Evolutionary conservation across 2,888 invertebrate genomes (phyloP).

Genomic region (Drosophila merina): DNA sequence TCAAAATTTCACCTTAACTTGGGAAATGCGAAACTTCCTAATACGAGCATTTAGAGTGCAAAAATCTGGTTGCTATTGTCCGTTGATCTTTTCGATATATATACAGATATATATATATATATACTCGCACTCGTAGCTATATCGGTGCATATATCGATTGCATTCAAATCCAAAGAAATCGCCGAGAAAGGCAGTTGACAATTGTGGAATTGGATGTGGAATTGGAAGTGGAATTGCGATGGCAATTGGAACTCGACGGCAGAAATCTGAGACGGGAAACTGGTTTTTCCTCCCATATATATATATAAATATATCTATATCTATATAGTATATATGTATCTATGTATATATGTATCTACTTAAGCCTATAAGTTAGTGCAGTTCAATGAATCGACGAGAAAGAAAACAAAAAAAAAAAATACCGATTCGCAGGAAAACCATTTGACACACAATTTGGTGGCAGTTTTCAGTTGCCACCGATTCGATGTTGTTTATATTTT

Average conservation of each 20-base stretch:
- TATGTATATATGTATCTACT: background rate
- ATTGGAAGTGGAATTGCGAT: conserved; percentile 28
- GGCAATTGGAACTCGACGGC: conserved; percentile 38
- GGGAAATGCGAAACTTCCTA: no score
- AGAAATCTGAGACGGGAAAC: conserved; percentile 32
- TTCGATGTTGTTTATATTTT: background rate
- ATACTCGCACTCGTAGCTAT: background rate
- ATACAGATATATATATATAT: background rate
- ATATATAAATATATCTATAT: conserved; percentile 1
- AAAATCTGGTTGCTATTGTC: conserved; percentile 5
- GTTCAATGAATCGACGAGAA: conserved; percentile 40
- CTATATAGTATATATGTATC: no score
- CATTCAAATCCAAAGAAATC: conserved; percentile 49
- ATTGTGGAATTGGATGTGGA: conserved; percentile 28
- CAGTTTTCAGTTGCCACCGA: background rate
- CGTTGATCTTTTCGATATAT: conserved; percentile 6
- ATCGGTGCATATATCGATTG: conserved; percentile 17
- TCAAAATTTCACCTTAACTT: background rate
- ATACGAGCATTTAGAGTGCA: background rate
- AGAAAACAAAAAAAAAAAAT: conserved; percentile 9
- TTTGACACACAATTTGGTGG: background rate
- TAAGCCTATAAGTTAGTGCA: conserved; percentile 6
- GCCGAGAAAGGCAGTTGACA: conserved; percentile 45
- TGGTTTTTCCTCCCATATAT: conserved; percentile 27
- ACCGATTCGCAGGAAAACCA: background rate